Evolutionary conservation across 2,888 invertebrate species (phyloP).

Genomic region (Apamea epomidion): DNA sequence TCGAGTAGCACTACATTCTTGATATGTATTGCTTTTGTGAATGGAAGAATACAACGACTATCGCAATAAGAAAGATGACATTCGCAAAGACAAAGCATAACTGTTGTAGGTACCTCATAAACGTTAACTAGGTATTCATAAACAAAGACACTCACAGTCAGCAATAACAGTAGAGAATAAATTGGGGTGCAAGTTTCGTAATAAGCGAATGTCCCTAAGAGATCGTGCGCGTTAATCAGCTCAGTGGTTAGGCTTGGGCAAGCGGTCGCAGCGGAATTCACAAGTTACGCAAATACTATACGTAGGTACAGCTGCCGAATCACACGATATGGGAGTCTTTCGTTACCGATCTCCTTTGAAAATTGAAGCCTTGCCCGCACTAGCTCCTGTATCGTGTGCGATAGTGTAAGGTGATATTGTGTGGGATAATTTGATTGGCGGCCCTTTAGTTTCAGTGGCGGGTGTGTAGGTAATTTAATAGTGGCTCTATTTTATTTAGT

Average conservation of each 20-base stretch:
- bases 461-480: conserved; percentile 34
- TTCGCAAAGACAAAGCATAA: neutral
- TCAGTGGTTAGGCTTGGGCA: conserved; percentile 56
- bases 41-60: conserved; percentile 10
- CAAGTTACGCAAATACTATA: conserved; percentile 60
- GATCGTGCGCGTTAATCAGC: conserved; percentile 57
- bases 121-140: conserved; percentile 35
- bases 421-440: conserved; percentile 52
- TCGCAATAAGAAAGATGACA: neutral
- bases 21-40: conserved; percentile 30
- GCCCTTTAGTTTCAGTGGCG: conserved; percentile 12
- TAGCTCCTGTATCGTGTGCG: conserved; percentile 36
- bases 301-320: conserved; percentile 7
- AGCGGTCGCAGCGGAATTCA: conserved; percentile 58
- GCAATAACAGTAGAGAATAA: conserved; percentile 47
- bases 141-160: conserved; percentile 40
- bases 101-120: conserved; percentile 6
- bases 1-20: conserved; percentile 21
- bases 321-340: conserved; percentile 45
- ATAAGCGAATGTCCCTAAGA: conserved; percentile 49
- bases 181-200: conserved; percentile 56
- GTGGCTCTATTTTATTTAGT: conserved; percentile 22
- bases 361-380: conserved; percentile 37
- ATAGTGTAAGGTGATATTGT: conserved; percentile 66
- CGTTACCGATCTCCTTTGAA: conserved; percentile 45